Evolutionary conservation across 2,797 vertebrate genomes (phyloP).

Genomic region (Cynopterus sphinx): DNA sequence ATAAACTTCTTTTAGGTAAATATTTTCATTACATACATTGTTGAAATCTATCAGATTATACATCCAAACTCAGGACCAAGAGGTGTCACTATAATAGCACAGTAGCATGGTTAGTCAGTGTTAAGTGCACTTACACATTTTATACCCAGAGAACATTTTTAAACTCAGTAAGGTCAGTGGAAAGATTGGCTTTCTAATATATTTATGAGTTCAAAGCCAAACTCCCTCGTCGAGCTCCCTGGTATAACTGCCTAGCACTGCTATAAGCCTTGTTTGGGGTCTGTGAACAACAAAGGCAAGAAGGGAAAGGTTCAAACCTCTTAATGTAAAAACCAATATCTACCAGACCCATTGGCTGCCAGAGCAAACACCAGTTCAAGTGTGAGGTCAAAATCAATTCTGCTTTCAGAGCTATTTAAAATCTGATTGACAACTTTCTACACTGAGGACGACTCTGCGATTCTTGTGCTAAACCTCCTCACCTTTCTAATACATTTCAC

Average conservation of each 20-base stretch:
- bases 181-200: background rate
- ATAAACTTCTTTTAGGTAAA: background rate
- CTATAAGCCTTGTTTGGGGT: background rate
- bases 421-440: background rate
- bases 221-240: background rate
- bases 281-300: background rate
- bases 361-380: background rate
- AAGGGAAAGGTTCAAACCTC: background rate
- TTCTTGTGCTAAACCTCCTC: background rate
- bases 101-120: background rate
- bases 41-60: background rate
- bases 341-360: background rate
- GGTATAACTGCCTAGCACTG: background rate
- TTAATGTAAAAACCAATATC: background rate
- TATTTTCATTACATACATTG: background rate
- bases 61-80: background rate
- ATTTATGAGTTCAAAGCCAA: background rate
- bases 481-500: background rate
- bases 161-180: background rate
- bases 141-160: background rate
- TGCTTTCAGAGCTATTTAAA: conserved; percentile 19
- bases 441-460: background rate
- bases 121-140: background rate
- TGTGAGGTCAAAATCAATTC: conserved; percentile 32
- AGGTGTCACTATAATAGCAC: background rate